Evolutionary conservation across 1,140 invertebrate genomes (phyloP), one percentile per base, ranked within the genome.

Genomic region (Dreissena rostriformis): DNA sequence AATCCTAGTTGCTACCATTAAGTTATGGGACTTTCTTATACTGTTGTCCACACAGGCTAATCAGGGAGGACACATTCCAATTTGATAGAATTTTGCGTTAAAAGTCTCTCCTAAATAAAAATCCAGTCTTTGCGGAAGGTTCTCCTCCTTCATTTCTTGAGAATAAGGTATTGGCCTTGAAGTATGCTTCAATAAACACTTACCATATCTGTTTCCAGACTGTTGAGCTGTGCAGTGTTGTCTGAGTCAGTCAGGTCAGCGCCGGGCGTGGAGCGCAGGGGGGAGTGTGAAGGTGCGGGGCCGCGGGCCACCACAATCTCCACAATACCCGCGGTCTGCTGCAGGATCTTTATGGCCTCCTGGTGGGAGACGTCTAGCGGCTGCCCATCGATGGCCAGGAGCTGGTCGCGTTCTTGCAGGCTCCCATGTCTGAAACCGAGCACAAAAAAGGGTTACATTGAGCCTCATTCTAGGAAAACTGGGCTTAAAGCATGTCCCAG

Each of bases 361-460:
- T 97, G 96, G 93, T 98, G 97, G 74, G 97, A 97, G 92, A 98
- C 96, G 93, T 96, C 94, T 90, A 98, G 94, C 77, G 96, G 96
- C 91, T 97, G 96, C 88, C 96, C 96, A 95, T 98, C 97, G 89
- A 98, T 96, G 86, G 97, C 96, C 91, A 98, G 93, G 92, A 98
- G 97, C 92, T 98, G 96, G 94, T 98, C 97, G 88, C 96, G 96
- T 92, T 97, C 96, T 92, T 95, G 94, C 78, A 97, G 94, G 88
- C 96, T 94, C 88, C 96, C 96, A 95, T 96, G 96, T 94, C 96
- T 96, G 94, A 63, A 95, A 95, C 39, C 2, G n/a, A n/a, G n/a
- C n/a, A n/a, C n/a, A n/a, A n/a, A n/a, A n/a, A n/a, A n/a, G n/a
- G n/a, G n/a, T n/a, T n/a, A n/a, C n/a, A n/a, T n/a, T n/a, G n/a